Evolutionary conservation across 2,797 vertebrate species (phyloP).

Genomic region (Taenioides sp.): DNA sequence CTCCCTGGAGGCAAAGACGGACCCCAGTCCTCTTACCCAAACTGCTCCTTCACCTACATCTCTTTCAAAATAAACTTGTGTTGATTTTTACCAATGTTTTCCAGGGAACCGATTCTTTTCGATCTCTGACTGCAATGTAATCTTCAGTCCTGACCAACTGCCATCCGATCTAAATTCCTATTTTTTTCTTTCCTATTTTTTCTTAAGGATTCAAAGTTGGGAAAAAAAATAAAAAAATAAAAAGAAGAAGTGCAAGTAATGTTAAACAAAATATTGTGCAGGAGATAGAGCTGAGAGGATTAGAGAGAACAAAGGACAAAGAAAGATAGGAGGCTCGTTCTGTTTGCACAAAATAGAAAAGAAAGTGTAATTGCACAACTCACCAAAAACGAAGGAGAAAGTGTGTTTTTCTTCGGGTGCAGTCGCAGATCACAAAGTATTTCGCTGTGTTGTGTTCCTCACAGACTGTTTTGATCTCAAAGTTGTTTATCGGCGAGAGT

Average conservation of each 20-base stretch:
- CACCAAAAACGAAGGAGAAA: constrained; percentile 26
- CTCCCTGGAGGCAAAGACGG: constrained; percentile 15
- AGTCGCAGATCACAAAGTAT: neutral
- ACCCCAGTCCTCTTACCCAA: neutral
- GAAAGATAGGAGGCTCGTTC: neutral
- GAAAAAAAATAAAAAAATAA: too few species aligned
- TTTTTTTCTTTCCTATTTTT: too few species aligned
- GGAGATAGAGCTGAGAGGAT: neutral
- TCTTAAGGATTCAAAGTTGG: neutral
- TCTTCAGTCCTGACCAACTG: neutral
- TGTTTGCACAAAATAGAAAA: fast-evolving
- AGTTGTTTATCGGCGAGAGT: constrained; percentile 69
- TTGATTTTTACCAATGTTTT: too few species aligned
- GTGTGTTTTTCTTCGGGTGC: neutral
- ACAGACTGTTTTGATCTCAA: constrained; percentile 53
- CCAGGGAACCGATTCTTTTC: too few species aligned
- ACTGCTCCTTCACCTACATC: neutral
- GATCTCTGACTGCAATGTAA: neutral
- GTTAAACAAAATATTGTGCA: neutral
- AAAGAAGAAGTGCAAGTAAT: neutral
- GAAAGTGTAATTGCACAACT: constrained; percentile 1
- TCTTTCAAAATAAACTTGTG: neutral
- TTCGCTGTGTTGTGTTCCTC: constrained; percentile 4
- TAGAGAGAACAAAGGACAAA: constrained; percentile 37
- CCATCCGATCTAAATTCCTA: neutral